Evolutionary conservation across 2,113 vertebrate genomes (phyloP).

Genomic region (Peromyscus californicus): DNA sequence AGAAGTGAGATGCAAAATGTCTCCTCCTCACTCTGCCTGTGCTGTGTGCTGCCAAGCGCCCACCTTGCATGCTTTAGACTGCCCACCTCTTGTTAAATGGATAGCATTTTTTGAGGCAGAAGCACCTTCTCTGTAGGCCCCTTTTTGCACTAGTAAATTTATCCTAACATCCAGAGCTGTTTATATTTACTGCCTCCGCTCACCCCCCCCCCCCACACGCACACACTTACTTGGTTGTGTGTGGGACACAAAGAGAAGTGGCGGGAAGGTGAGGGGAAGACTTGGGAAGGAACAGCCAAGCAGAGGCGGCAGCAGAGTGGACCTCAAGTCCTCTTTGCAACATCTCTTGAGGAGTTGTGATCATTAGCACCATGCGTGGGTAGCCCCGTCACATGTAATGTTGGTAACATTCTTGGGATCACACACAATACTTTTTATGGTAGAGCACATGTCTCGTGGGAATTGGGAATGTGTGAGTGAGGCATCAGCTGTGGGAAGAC

Average conservation of each 20-base stretch:
- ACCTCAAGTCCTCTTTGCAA: not conserved
- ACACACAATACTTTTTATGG: conserved; percentile 58
- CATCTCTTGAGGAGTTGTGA: conserved; percentile 24
- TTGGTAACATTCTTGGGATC: conserved; percentile 33
- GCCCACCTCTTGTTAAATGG: not conserved
- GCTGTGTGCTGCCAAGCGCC: not conserved
- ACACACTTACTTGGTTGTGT: not conserved
- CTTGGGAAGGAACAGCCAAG: not conserved
- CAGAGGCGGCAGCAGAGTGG: not conserved
- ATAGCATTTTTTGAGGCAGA: conserved; percentile 5
- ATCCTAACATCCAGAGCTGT: not conserved
- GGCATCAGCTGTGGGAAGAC: conserved; percentile 36
- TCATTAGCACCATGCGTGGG: not conserved
- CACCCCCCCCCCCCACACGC: not conserved
- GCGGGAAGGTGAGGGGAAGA: not conserved
- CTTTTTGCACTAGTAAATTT: not conserved
- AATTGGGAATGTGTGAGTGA: not conserved
- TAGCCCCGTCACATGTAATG: not conserved
- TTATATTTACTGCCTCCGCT: not conserved
- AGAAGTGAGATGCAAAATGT: not conserved
- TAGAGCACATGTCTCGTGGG: conserved; percentile 52
- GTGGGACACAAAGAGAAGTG: not conserved
- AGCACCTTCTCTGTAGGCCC: not conserved
- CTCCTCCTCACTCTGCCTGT: not conserved
- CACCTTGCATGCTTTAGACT: not conserved